Evolutionary conservation across 1,140 invertebrate species (phyloP).

Genomic region (Megalopta genalis): DNA sequence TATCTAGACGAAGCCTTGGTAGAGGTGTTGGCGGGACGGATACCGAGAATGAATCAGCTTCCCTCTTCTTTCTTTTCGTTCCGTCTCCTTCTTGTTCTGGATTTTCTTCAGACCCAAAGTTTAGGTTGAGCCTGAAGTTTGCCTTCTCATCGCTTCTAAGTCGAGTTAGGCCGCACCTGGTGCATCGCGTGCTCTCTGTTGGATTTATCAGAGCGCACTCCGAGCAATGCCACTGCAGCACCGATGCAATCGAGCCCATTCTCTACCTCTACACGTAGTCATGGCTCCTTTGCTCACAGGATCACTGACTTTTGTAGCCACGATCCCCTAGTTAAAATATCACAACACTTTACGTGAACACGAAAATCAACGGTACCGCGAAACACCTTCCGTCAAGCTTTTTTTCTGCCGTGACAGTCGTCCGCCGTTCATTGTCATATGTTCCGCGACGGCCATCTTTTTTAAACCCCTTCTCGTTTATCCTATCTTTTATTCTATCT

Average conservation of each 20-base stretch:
- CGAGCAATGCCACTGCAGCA: constrained; percentile 93
- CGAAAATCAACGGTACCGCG: constrained; percentile 54
- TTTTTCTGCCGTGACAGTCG: constrained; percentile 56
- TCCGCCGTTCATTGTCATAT: constrained; percentile 78
- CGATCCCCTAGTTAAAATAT: constrained; percentile 25
- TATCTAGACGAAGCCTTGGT: constrained; percentile 59
- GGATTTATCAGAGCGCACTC: constrained; percentile 92
- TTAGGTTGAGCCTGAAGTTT: constrained; percentile 39
- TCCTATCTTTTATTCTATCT: constrained; percentile 6
- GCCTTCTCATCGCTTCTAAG: constrained; percentile 71
- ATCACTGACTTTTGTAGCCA: constrained; percentile 45
- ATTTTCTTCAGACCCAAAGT: constrained; percentile 20
- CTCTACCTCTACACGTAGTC: constrained; percentile 78
- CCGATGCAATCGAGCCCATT: constrained; percentile 94
- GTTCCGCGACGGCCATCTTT: constrained; percentile 76
- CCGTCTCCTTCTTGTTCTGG: constrained; percentile 3
- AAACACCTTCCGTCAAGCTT: constrained; percentile 30
- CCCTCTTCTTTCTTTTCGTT: constrained; percentile 17
- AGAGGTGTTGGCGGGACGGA: constrained; percentile 74
- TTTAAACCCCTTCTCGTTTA: constrained; percentile 23
- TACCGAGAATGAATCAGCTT: constrained; percentile 59
- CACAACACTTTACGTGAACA: constrained; percentile 21
- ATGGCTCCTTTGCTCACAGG: constrained; percentile 72
- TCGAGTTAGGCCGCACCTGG: constrained; percentile 86
- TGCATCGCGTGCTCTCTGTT: constrained; percentile 88